Conservation (phyloP, 1,140 invertebrate genomes). For the Phymorhynchus buccinoides region DNA sequence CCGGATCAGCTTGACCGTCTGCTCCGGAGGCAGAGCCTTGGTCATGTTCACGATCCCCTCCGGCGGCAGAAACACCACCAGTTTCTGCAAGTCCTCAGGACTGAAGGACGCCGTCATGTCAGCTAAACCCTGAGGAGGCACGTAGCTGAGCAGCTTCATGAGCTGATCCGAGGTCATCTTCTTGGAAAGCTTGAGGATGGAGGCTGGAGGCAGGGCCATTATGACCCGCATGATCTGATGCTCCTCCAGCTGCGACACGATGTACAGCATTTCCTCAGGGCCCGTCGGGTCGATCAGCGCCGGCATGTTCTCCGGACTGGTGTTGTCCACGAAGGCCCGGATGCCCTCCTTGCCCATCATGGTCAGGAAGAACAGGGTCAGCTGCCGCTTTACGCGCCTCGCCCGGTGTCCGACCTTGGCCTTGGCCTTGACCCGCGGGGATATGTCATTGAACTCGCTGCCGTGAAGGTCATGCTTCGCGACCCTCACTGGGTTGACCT, state of each 20-base stretch:
- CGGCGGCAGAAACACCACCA: background rate
- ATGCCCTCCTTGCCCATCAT: background rate
- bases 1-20: background rate
- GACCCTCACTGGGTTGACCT: too few species aligned
- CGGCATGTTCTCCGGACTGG: background rate
- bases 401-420: too few species aligned
- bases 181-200: background rate
- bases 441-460: too few species aligned
- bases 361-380: slow-evolving; percentile 1
- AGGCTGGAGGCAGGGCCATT: background rate
- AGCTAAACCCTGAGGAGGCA: background rate
- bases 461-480: too few species aligned
- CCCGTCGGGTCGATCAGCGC: background rate
- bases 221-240: background rate
- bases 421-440: too few species aligned
- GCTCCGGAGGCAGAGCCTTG: background rate
- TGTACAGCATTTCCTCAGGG: background rate
- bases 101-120: background rate
- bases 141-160: background rate
- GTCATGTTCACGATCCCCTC: background rate
- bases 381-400: background rate
- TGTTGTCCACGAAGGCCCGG: background rate
- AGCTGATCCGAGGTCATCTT: background rate
- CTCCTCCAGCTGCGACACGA: background rate
- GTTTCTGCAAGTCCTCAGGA: background rate